These are phyloP conservation scores for Tragelaphus scriptus DNA, from an alignment of 2,113 vertebrate species.

Conservation along the genomic window DNA sequence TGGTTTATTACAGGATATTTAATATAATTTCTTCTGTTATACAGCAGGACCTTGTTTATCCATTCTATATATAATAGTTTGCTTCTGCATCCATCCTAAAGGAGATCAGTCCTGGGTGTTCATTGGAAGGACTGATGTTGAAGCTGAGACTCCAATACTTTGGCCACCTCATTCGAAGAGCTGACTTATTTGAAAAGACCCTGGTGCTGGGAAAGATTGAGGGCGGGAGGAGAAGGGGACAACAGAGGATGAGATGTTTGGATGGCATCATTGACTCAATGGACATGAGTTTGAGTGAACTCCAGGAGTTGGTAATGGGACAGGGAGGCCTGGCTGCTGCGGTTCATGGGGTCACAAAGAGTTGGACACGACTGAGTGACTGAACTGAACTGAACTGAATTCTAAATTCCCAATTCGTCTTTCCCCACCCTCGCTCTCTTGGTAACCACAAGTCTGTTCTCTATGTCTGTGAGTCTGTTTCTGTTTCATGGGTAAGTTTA, in stretches of 20 bases:
- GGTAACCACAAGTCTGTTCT: not conserved
- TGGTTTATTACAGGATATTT: not conserved
- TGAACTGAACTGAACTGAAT: not conserved
- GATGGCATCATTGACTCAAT: not conserved
- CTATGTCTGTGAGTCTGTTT: not conserved
- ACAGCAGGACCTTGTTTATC: not conserved
- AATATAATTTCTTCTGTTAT: not conserved
- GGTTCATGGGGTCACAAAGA: not conserved
- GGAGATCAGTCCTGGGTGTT: not conserved
- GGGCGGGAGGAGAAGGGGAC: not conserved
- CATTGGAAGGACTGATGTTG: not conserved
- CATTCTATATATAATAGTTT: not conserved
- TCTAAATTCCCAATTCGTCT: not conserved
- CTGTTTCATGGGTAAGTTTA: not conserved
- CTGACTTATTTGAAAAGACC: not conserved
- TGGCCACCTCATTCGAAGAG: not conserved
- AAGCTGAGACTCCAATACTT: not conserved
- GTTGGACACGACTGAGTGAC: rapidly evolving
- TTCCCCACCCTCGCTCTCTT: not conserved
- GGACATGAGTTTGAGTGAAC: not conserved
- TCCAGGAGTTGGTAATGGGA: not conserved
- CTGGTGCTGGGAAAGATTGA: not conserved
- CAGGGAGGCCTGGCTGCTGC: not conserved
- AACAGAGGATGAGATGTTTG: not conserved
- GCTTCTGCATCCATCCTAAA: not conserved